Evolutionary conservation across 2,113 vertebrate genomes (phyloP).

Genomic region (Oryzias melastigma): DNA sequence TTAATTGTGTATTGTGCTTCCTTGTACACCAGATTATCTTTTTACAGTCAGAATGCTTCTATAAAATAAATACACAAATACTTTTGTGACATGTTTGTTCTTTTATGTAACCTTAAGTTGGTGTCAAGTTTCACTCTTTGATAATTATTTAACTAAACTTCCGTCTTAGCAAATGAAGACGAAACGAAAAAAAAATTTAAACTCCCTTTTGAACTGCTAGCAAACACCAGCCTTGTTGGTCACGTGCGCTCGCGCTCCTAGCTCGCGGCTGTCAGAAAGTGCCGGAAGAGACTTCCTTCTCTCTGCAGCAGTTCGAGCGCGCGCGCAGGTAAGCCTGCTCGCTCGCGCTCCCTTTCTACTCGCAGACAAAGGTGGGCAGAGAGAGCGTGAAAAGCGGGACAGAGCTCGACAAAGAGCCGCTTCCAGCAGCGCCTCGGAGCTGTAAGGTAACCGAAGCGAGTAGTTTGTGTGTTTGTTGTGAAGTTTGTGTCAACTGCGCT

Average conservation of each 20-base stretch:
- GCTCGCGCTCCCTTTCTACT: not conserved
- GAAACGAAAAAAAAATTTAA: no score
- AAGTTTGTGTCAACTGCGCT: no score
- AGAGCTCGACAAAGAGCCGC: not conserved
- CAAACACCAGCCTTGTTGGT: not conserved
- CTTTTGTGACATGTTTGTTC: no score
- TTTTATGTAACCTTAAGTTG: no score
- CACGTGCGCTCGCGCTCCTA: constrained; percentile 10
- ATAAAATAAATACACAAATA: no score
- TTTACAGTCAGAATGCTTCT: no score
- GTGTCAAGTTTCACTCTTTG: no score
- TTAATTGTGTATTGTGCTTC: no score
- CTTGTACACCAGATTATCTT: no score
- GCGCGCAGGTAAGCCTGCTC: constrained; percentile 19
- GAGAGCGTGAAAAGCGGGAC: not conserved
- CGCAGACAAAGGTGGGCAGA: constrained; percentile 24
- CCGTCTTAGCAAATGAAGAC: no score
- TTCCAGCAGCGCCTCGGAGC: not conserved
- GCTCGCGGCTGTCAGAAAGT: constrained; percentile 39
- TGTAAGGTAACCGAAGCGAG: not conserved
- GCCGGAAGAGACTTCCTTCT: constrained; percentile 51
- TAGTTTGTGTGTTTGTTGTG: not conserved
- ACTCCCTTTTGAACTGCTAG: not conserved
- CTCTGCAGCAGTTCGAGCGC: not conserved
- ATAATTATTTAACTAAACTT: no score